A percentile compares a stretch with the other conserved stretches of the same genome.
phyloP scores from a whole-genome alignment of 2,113 vertebrate genomes.

The Chauna torquata region DNA sequence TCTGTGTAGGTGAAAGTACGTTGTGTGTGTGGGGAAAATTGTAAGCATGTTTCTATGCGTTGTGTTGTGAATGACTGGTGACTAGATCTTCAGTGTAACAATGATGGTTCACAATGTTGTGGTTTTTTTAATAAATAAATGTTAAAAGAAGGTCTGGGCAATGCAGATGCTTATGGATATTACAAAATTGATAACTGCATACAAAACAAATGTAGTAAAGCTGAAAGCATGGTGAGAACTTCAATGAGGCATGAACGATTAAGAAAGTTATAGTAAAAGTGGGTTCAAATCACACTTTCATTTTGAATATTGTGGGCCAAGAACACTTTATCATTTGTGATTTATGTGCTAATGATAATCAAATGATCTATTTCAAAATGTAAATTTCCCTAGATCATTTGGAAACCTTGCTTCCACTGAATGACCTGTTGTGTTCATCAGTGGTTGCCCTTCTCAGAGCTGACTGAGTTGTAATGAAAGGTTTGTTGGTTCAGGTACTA shows the following conservation, averaged over 20 bases:
- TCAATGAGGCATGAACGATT: neutral
- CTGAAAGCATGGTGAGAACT: neutral
- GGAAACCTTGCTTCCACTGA: neutral
- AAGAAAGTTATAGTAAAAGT: neutral
- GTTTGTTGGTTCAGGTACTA: neutral
- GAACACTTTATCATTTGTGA: neutral
- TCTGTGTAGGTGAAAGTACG: neutral
- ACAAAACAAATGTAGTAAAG: neutral
- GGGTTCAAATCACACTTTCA: neutral
- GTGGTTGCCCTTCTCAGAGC: neutral
- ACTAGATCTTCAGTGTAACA: neutral
- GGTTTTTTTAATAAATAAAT: no score
- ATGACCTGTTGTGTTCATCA: neutral
- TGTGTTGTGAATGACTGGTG: neutral
- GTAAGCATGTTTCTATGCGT: neutral
- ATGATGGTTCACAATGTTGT: neutral
- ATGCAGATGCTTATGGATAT: neutral
- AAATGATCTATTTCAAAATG: neutral
- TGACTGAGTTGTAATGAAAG: neutral
- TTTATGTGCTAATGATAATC: neutral
- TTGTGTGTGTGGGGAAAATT: neutral
- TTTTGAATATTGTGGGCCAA: neutral
- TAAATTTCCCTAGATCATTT: neutral
- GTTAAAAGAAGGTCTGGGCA: neutral
- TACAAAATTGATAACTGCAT: neutral